A percentile compares a stretch with the other conserved stretches of the same genome.
Conservation (phyloP, 2,888 invertebrate genomes). For the Plagiodera versicolora region DNA sequence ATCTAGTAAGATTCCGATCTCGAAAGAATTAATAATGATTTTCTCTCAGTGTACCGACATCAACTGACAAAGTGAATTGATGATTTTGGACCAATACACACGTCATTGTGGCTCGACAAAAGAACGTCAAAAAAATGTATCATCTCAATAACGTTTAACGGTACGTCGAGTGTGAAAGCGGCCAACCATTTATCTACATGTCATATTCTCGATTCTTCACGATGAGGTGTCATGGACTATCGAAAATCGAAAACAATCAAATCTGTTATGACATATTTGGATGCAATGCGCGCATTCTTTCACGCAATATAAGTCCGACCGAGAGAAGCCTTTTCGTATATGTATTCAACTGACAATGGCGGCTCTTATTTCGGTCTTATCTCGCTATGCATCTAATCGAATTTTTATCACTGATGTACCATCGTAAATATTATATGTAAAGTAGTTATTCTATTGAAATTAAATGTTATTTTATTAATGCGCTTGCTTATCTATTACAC, state of each 20-base stretch:
- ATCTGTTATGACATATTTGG: conserved; percentile 26
- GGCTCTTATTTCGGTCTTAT: conserved; percentile 31
- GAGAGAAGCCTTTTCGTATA: conserved; percentile 17
- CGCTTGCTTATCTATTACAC: conserved; percentile 30
- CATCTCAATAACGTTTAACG: neutral
- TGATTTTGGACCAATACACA: neutral
- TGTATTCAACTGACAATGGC: conserved; percentile 27
- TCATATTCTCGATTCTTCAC: neutral
- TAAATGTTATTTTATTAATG: conserved; percentile 35
- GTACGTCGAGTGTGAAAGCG: neutral
- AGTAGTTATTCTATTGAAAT: conserved; percentile 36
- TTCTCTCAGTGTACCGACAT: too few species aligned
- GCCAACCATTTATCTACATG: conserved; percentile 1
- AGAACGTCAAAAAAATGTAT: neutral
- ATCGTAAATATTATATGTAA: conserved; percentile 35
- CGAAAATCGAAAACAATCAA: conserved; percentile 12
- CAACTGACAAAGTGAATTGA: neutral
- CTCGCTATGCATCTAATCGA: conserved; percentile 34
- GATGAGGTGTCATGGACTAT: conserved; percentile 13
- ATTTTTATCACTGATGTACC: conserved; percentile 31
- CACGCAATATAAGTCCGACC: conserved; percentile 22
- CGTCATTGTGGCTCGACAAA: neutral
- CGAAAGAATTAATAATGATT: too few species aligned
- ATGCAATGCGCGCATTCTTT: conserved; percentile 25
- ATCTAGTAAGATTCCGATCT: too few species aligned